Percentiles rank a stretch among this genome's conserved stretches.
Conservation (phyloP, 2,797 vertebrate species). For the Periophthalmus magnuspinnatus region DNA sequence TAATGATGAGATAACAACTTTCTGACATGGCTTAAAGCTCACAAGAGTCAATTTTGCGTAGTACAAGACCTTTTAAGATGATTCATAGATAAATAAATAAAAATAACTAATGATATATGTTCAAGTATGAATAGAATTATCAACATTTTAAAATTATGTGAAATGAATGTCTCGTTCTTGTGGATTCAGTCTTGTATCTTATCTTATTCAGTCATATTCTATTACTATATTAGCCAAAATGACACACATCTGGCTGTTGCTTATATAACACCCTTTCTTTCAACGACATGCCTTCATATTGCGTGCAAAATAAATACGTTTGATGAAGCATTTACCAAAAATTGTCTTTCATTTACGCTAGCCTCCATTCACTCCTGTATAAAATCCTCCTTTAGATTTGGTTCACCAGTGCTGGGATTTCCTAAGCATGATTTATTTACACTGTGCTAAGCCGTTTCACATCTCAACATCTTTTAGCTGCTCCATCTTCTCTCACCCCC, state of each 20-base stretch:
- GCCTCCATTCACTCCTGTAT: constrained; percentile 40
- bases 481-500: constrained; percentile 30
- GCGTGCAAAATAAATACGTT: neutral
- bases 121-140: no score
- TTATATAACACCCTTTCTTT: neutral
- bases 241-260: no score
- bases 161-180: no score
- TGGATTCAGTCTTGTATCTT: no score
- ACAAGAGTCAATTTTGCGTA: no score
- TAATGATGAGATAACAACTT: no score
- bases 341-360: constrained; percentile 19
- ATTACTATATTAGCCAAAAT: neutral
- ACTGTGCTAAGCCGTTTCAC: constrained; percentile 57
- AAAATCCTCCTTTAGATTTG: constrained; percentile 48
- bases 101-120: no score
- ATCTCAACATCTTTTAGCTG: constrained; percentile 53
- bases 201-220: neutral
- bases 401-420: constrained; percentile 66
- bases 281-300: neutral
- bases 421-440: constrained; percentile 71
- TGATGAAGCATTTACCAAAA: neutral
- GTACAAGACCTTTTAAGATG: no score
- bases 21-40: no score
- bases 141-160: no score
- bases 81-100: no score